Percentiles rank a stretch among this genome's conserved stretches.
These are phyloP conservation scores for Chelonia mydas DNA, from an alignment of 2,797 vertebrate genomes.

Conservation along the genomic window DNA sequence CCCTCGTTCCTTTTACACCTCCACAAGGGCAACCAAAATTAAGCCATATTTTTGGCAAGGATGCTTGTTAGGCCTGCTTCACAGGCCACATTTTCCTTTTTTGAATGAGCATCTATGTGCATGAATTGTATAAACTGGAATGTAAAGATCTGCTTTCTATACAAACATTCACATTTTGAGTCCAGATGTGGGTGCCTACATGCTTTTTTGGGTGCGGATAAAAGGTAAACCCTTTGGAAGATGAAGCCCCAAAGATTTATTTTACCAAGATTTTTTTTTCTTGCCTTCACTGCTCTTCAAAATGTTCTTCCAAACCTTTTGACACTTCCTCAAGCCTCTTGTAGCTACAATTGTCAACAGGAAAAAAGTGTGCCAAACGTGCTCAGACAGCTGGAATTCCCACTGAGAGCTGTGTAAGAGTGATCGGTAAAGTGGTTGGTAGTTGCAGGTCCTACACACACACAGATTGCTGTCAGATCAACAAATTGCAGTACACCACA, in stretches of 20 bases:
- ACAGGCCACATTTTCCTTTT: not conserved
- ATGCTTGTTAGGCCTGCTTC: not conserved
- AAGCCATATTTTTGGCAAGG: too few species aligned
- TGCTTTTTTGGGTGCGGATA: not conserved
- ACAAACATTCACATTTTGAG: not conserved
- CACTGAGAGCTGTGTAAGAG: not conserved
- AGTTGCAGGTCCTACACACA: not conserved
- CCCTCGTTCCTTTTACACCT: too few species aligned
- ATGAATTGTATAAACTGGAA: too few species aligned
- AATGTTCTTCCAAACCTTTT: slow-evolving; percentile 1
- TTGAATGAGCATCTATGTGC: not conserved
- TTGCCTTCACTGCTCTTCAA: not conserved
- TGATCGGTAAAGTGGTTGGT: not conserved
- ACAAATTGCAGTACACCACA: not conserved
- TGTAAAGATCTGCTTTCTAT: not conserved
- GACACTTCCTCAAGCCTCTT: not conserved
- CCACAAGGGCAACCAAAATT: too few species aligned
- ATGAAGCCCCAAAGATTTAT: too few species aligned
- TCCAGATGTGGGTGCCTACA: not conserved
- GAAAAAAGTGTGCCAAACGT: not conserved
- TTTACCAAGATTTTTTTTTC: not conserved
- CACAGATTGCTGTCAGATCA: not conserved
- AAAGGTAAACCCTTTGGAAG: not conserved
- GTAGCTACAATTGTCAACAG: not conserved
- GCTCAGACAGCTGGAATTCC: not conserved